These are phyloP conservation scores for Ciconia boyciana DNA, from an alignment of 2,113 vertebrate species.

Conservation along the genomic window DNA sequence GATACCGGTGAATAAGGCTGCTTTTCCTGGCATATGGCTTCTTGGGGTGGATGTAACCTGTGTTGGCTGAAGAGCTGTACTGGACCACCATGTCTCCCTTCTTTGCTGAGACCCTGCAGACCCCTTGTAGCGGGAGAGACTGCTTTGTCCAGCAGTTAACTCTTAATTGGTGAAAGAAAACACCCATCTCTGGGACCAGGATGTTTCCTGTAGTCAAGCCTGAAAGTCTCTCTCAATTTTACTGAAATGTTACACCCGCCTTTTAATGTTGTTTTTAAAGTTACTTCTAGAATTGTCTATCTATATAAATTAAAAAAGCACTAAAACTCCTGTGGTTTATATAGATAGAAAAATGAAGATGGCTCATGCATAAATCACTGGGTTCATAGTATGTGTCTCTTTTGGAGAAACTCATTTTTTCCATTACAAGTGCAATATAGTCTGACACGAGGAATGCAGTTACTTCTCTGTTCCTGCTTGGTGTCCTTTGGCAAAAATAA, in stretches of 20 bases:
- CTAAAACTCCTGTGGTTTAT: background rate
- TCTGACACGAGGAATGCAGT: background rate
- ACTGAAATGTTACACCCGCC: background rate
- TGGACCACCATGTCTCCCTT: background rate
- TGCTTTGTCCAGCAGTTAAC: background rate
- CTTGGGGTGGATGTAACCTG: background rate
- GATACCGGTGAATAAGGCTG: background rate
- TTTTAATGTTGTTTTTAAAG: background rate
- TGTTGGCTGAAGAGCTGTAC: background rate
- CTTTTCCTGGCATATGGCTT: background rate
- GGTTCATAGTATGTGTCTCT: background rate
- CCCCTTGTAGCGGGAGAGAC: background rate
- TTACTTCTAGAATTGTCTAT: background rate
- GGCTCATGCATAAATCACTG: background rate
- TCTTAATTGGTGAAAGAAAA: background rate
- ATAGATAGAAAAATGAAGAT: background rate
- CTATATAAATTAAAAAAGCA: background rate
- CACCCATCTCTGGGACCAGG: background rate
- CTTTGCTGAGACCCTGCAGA: background rate
- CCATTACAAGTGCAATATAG: background rate
- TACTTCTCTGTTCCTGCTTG: background rate
- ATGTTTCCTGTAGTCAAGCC: background rate
- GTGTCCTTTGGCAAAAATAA: background rate
- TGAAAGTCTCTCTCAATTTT: background rate
- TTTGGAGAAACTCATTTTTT: background rate